Evolutionary conservation across 2,797 vertebrate species (phyloP).

Genomic region (Molossus alvarezi): DNA sequence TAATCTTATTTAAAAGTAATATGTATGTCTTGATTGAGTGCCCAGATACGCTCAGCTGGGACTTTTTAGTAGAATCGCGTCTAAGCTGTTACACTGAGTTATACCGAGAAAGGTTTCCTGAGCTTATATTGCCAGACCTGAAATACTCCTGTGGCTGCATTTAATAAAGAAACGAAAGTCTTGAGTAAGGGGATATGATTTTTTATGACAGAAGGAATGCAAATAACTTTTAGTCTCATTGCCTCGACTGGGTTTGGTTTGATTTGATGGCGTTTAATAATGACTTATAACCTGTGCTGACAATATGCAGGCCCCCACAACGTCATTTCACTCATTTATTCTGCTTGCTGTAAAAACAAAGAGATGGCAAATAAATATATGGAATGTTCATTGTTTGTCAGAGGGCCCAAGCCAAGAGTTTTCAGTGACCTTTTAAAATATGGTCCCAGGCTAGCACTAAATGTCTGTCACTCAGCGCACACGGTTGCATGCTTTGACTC

Average conservation of each 20-base stretch:
- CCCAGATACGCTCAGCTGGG: constrained; percentile 92
- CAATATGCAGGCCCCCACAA: constrained; percentile 95
- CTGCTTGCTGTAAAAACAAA: constrained; percentile 97
- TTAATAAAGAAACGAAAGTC: constrained; percentile 94
- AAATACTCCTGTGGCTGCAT: constrained; percentile 94
- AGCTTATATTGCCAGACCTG: constrained; percentile 92
- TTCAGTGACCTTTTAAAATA: constrained; percentile 94
- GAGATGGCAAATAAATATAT: constrained; percentile 96
- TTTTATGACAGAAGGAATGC: constrained; percentile 95
- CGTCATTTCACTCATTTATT: constrained; percentile 98
- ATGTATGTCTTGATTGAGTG: constrained; percentile 93
- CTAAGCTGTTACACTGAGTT: constrained; percentile 91
- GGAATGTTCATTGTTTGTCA: constrained; percentile 94
- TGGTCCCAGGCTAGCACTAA: constrained; percentile 95
- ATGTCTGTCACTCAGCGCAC: constrained; percentile 95
- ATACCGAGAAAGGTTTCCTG: constrained; percentile 90
- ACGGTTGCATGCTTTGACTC: constrained; percentile 92
- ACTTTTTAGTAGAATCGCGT: constrained; percentile 91
- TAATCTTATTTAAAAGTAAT: constrained; percentile 94
- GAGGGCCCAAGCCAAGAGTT: constrained; percentile 93
- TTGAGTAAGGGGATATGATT: constrained; percentile 94
- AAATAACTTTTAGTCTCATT: constrained; percentile 93
- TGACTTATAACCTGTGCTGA: constrained; percentile 99
- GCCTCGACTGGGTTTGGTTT: constrained; percentile 92
- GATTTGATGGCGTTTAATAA: constrained; percentile 96